phyloP scores from a whole-genome alignment of 2,113 vertebrate genomes.

The Pholis gunnellus region DNA sequence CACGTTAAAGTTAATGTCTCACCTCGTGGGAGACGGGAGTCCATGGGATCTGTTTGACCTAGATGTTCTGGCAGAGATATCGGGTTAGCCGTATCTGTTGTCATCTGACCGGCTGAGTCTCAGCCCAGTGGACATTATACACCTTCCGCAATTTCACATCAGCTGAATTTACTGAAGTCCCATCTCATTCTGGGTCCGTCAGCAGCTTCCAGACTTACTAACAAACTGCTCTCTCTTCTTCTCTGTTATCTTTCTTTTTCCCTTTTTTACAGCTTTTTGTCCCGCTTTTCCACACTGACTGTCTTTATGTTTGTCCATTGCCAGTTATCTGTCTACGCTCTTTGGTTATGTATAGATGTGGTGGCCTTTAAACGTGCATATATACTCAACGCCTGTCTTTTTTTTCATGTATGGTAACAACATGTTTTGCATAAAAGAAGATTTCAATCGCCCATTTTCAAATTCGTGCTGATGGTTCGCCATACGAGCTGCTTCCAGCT shows the following conservation, averaged over 20 bases:
- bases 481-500: constrained; percentile 63
- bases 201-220: constrained; percentile 60
- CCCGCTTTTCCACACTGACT: constrained; percentile 5
- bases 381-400: constrained; percentile 31
- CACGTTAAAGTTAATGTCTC: constrained; percentile 39
- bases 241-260: constrained; percentile 40
- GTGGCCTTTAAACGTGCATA: constrained; percentile 24
- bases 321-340: constrained; percentile 7
- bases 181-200: constrained; percentile 65
- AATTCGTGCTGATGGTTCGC: constrained; percentile 58
- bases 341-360: constrained; percentile 22
- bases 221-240: constrained; percentile 36
- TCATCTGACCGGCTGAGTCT: constrained; percentile 64
- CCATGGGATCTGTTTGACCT: constrained; percentile 67
- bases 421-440: constrained; percentile 53
- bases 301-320: constrained; percentile 8
- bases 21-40: constrained; percentile 28
- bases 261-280: constrained; percentile 30
- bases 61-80: constrained; percentile 57
- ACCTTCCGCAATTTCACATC: constrained; percentile 63
- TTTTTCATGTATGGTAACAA: constrained; percentile 17
- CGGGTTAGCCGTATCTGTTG: constrained; percentile 58
- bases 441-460: constrained; percentile 49
- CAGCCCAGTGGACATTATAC: constrained; percentile 66
- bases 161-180: constrained; percentile 71